Base-by-base conservation (phyloP, 2,113 vertebrate species). In the Psilopogon haemacephalus region DNA sequence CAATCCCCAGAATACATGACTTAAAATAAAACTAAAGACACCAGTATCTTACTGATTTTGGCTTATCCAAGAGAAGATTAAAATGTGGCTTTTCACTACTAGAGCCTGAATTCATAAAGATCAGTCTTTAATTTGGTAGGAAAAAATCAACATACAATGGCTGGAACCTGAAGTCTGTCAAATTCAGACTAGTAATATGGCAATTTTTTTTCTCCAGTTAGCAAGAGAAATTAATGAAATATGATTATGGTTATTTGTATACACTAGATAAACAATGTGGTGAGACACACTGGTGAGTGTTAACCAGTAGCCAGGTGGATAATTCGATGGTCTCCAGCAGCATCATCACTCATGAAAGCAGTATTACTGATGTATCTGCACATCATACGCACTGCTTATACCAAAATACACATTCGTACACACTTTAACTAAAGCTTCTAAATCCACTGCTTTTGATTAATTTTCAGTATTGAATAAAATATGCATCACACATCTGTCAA, bases 41-140 rank as follows among this genome's bases (percentile, higher is more conserved):
- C 4, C 20, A 9, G 2, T 21, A 59, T 10, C 19, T 64, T 20
- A 44, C 71, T 2, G 1, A 15, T 48, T 83, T 58, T 0, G 0
- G 28, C 5, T 83, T 63, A 50, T 19, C 68, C n/a, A 73, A 50
- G 82, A 56, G 27, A 76, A 55, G 35, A 60, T 20, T 19, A 2
- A 5, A n/a, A 74, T 9, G 18, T 27, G 26, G 18, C 9, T 80
- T 8, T 30, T 9, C 37, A 12, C 28, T 48, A 9, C 26, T 59
- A 33, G 21, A 55, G 33, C 21, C 7, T 20, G 15, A 11, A 30
- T 8, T 20, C 77, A 24, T 26, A n/a, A 81, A 72, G 67, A 60
- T 0, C 0, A 20, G 18, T 78, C 35, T 30, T 16, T 33, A 46
- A 44, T 37, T 62, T 38, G 9, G 33, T 6, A 65, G 42, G 20